phyloP scores from a whole-genome alignment of 1,140 invertebrate species.

The Tetranychus cinnabarinus region DNA sequence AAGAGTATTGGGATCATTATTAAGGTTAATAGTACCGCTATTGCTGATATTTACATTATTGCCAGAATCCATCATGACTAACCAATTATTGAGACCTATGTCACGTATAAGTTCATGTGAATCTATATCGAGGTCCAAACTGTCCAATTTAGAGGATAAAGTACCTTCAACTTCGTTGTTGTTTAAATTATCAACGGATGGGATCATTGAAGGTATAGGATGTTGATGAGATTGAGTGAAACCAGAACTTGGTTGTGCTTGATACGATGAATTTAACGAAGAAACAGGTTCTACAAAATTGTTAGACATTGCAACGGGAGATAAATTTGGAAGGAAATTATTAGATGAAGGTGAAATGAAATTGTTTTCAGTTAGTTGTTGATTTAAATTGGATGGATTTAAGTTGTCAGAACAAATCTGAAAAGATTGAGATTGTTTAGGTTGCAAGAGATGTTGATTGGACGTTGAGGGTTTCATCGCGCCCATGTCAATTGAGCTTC shows the following conservation, averaged over 20 bases:
- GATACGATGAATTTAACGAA: too few relatives aligned
- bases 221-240: not conserved
- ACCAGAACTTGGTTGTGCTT: not conserved
- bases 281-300: too few relatives aligned
- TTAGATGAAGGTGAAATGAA: too few relatives aligned
- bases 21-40: not conserved
- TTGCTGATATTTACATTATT: not conserved
- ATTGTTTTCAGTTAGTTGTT: too few relatives aligned
- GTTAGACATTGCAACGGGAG: too few relatives aligned
- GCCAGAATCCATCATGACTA: constrained; percentile 6
- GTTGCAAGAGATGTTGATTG: not conserved
- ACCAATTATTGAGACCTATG: constrained; percentile 6
- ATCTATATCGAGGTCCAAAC: constrained; percentile 8
- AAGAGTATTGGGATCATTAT: too few relatives aligned
- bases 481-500: not conserved
- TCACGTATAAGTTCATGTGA: constrained; percentile 6
- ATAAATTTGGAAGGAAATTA: too few relatives aligned
- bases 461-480: not conserved
- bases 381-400: too few relatives aligned
- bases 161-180: not conserved
- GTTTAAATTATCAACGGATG: not conserved
- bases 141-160: constrained; percentile 6
- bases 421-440: not conserved
- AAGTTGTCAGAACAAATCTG: too few relatives aligned
- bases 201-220: not conserved